Base-by-base conservation (phyloP, 2,113 vertebrate species). In the Bombycilla garrulus region DNA sequence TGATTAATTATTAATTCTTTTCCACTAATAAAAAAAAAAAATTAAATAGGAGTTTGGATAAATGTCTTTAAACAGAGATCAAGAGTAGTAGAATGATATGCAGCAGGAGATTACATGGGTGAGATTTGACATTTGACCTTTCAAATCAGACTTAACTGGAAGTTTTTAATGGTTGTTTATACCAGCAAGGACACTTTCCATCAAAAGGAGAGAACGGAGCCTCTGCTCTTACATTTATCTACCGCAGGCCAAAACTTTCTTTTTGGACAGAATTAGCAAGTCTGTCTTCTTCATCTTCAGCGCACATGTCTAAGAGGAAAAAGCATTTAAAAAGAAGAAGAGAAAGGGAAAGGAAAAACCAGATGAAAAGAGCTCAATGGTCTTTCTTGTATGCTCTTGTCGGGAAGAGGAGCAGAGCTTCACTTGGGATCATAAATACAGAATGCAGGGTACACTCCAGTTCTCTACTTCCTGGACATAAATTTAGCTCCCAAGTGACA, bases 21-120 rank as follows among this genome's bases (percentile, higher is more conserved):
- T 54, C 89, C 17, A 42, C 35, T 26, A 48, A 89, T 26, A 83
- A 58, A 67, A 78, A 89, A 93, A 86, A 40, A 36, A n/a, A 44
- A n/a, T n/a, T n/a, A 96, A 91, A 94, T 40, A 73, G 26, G 48
- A 91, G 29, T 86, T 93, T 79, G 82, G 69, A 92, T 90, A 92
- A 96, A 88, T 84, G 86, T 78, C 76, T 86, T 93, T 94, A 95
- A 96, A 85, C 42, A 78, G 36, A 74, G 62, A 93, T 92, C 11
- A 45, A 93, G 86, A 95, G 89, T 60, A 93, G 76, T 51, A 88
- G 92, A 96, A 87, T 77, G 69, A 91, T 71, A 85, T 42, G 81
- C 47, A 93, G 58, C 74, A 83, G 81, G 88, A 93, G 92, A 90
- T 81, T 71, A 54, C 47, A n/a, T 69, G 89, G 83, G 90, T 96